These are phyloP conservation scores for Megathymus violae DNA, from an alignment of 1,140 invertebrate genomes.

Conservation along the genomic window DNA sequence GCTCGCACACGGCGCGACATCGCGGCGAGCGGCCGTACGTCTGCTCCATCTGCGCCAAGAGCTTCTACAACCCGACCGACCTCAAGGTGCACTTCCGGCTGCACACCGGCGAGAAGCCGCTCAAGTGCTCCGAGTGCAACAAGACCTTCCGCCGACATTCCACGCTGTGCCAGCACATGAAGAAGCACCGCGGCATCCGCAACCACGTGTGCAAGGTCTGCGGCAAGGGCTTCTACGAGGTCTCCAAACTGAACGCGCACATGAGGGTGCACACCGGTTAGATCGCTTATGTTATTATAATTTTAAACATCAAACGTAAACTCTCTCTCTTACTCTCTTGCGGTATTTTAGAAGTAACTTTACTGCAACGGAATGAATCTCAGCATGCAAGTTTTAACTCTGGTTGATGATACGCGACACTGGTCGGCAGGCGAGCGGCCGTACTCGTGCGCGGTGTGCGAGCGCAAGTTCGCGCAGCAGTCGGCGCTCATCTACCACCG, in stretches of 20 bases:
- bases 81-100: conserved; percentile 88
- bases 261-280: conserved; percentile 80
- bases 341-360: too few species aligned
- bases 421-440: conserved; percentile 88
- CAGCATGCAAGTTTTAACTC: too few species aligned
- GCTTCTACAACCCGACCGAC: conserved; percentile 82
- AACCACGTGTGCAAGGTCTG: conserved; percentile 78
- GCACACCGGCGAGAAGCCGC: conserved; percentile 91
- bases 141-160: conserved; percentile 81
- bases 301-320: too few species aligned
- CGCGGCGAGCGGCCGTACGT: conserved; percentile 76
- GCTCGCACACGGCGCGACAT: conserved; percentile 79
- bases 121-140: conserved; percentile 91
- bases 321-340: too few species aligned
- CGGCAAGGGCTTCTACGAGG: conserved; percentile 78
- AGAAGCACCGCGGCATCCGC: conserved; percentile 79
- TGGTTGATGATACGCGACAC: too few species aligned
- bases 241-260: conserved; percentile 80
- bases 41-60: conserved; percentile 75
- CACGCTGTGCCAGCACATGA: conserved; percentile 81
- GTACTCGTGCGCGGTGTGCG: conserved; percentile 85
- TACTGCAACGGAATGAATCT: too few species aligned
- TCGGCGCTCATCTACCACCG: conserved; percentile 87
- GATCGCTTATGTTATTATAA: too few species aligned
- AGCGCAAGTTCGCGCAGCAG: conserved; percentile 86